These are phyloP conservation scores for Vombatus ursinus DNA, from an alignment of 2,113 vertebrate species.

Conservation along the genomic window DNA sequence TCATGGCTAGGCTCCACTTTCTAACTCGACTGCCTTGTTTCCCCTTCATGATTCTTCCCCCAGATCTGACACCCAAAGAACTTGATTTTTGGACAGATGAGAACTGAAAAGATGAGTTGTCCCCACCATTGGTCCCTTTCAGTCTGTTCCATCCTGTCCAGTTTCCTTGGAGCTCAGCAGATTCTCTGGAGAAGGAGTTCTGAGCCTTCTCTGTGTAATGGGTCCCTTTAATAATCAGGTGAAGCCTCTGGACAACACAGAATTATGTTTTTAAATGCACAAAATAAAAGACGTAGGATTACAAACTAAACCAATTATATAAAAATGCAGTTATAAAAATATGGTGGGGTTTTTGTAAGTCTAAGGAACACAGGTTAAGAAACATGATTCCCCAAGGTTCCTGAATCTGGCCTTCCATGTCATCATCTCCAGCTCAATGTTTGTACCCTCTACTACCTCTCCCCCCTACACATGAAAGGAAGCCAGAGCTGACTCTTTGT, in stretches of 20 bases:
- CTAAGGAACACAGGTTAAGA: background rate
- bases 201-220: background rate
- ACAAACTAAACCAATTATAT: background rate
- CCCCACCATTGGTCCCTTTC: background rate
- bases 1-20: background rate
- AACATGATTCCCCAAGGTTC: background rate
- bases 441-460: too few species aligned
- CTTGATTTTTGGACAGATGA: too few species aligned
- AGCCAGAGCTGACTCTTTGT: background rate
- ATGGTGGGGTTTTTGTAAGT: background rate
- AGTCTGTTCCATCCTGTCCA: background rate
- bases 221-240: background rate
- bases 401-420: background rate
- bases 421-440: background rate
- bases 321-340: background rate
- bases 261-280: too few species aligned
- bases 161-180: background rate
- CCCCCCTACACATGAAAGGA: background rate
- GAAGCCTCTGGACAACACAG: background rate
- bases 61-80: background rate
- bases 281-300: background rate
- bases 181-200: too few species aligned
- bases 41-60: background rate
- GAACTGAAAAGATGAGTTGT: background rate
- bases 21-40: background rate